These are phyloP conservation scores for Caenorhabditis doughertyi DNA, from an alignment of 2,888 invertebrate genomes.

Conservation along the genomic window DNA sequence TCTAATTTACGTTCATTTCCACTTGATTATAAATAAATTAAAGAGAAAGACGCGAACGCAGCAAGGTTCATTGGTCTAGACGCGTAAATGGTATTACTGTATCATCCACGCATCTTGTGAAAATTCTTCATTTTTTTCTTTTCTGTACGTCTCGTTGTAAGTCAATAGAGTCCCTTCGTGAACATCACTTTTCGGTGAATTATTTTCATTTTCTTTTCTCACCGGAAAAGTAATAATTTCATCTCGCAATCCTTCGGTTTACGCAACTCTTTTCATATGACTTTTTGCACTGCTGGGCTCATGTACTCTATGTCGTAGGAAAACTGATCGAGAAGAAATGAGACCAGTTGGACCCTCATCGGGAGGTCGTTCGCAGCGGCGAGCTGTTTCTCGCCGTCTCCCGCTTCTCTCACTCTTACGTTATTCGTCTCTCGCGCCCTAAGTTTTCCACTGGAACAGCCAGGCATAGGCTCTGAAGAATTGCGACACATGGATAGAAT, in stretches of 20 bases:
- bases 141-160: no score
- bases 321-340: neutral
- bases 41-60: no score
- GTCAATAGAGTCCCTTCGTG: no score
- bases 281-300: neutral
- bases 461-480: neutral
- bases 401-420: neutral
- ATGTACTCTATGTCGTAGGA: neutral
- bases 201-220: no score
- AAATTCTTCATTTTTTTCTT: no score
- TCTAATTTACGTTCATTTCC: neutral
- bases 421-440: neutral
- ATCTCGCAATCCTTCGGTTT: no score
- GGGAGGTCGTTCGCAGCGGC: neutral
- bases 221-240: no score
- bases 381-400: slow-evolving; percentile 16
- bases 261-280: neutral
- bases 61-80: no score
- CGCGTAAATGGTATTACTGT: no score
- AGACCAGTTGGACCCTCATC: slow-evolving; percentile 1
- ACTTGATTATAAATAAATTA: no score
- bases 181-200: no score
- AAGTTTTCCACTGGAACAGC: slow-evolving; percentile 1
- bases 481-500: neutral
- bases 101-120: no score